Evolutionary conservation across 2,797 vertebrate species (phyloP).

Genomic region (Salmo trutta): DNA sequence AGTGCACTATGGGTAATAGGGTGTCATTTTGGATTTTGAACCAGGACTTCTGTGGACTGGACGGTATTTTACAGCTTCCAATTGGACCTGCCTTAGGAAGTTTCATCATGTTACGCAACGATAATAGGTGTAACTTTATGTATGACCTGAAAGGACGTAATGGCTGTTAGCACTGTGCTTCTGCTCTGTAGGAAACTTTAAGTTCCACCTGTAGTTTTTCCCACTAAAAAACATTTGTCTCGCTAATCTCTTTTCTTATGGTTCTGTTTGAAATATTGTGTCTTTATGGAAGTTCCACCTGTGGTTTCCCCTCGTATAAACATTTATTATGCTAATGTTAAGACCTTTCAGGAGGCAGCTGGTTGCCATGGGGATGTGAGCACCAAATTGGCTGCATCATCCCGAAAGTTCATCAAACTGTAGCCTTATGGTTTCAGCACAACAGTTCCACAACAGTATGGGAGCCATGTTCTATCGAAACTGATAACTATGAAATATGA

Average conservation of each 20-base stretch:
- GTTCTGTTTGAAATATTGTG: background rate
- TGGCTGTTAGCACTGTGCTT: background rate
- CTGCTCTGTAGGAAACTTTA: background rate
- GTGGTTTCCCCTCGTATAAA: background rate
- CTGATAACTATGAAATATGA: background rate
- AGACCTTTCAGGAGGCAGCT: slow-evolving; percentile 2
- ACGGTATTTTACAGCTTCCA: slow-evolving; percentile 9
- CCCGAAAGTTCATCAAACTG: background rate
- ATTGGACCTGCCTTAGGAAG: background rate
- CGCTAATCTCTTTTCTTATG: slow-evolving; percentile 10
- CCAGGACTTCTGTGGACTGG: slow-evolving; percentile 9
- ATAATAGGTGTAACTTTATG: background rate
- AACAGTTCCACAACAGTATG: background rate
- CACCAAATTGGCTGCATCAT: slow-evolving; percentile 3
- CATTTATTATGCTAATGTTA: slow-evolving; percentile 1
- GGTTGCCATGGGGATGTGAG: slow-evolving; percentile 8
- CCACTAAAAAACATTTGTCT: background rate
- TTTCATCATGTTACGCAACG: background rate
- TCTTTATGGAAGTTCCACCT: slow-evolving; percentile 7
- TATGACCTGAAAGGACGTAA: background rate
- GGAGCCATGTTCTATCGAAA: background rate
- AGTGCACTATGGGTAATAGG: background rate
- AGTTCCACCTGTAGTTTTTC: slow-evolving; percentile 8
- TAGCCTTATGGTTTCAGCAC: background rate
- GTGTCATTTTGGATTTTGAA: background rate